Percentiles rank a stretch among this genome's conserved stretches.
Conservation (phyloP, 2,888 invertebrate species). For the Drosophila parthenogenetica region DNA sequence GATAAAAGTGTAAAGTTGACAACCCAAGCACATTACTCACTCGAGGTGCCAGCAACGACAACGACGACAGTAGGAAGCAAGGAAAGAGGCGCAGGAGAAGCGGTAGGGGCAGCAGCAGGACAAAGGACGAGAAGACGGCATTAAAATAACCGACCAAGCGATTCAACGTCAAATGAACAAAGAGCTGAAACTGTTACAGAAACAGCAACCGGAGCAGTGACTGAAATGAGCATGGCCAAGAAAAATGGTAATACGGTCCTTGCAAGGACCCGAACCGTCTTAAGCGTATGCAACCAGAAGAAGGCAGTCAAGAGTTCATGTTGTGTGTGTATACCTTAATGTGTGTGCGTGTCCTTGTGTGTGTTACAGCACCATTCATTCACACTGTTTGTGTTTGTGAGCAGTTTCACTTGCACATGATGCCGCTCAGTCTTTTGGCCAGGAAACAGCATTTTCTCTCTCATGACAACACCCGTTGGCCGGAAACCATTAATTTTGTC, state of each 20-base stretch:
- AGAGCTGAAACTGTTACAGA: slow-evolving; percentile 59
- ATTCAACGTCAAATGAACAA: slow-evolving; percentile 77
- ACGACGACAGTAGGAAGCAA: slow-evolving; percentile 9
- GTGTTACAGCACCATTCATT: slow-evolving; percentile 29
- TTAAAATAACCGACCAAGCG: slow-evolving; percentile 78
- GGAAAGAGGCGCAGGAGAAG: not conserved
- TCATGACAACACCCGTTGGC: slow-evolving; percentile 66
- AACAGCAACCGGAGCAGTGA: slow-evolving; percentile 50
- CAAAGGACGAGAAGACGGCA: slow-evolving; percentile 46
- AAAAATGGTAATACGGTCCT: slow-evolving; percentile 75
- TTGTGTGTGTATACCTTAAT: slow-evolving; percentile 22
- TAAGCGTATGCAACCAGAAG: slow-evolving; percentile 64
- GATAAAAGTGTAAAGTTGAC: slow-evolving; percentile 82
- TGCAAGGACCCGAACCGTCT: slow-evolving; percentile 34
- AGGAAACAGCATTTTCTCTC: slow-evolving; percentile 58
- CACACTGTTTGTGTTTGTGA: slow-evolving; percentile 25
- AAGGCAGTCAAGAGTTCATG: slow-evolving; percentile 59
- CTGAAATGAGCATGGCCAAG: slow-evolving; percentile 75
- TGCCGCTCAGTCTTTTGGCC: slow-evolving; percentile 36
- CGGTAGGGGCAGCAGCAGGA: slow-evolving; percentile 1
- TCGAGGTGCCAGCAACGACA: slow-evolving; percentile 70
- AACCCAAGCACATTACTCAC: slow-evolving; percentile 81
- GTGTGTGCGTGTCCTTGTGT: slow-evolving; percentile 20
- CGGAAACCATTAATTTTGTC: slow-evolving; percentile 82
- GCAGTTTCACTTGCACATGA: slow-evolving; percentile 44